phyloP scores from a whole-genome alignment of 2,113 vertebrate species.

The Nycticebus coucang region DNA sequence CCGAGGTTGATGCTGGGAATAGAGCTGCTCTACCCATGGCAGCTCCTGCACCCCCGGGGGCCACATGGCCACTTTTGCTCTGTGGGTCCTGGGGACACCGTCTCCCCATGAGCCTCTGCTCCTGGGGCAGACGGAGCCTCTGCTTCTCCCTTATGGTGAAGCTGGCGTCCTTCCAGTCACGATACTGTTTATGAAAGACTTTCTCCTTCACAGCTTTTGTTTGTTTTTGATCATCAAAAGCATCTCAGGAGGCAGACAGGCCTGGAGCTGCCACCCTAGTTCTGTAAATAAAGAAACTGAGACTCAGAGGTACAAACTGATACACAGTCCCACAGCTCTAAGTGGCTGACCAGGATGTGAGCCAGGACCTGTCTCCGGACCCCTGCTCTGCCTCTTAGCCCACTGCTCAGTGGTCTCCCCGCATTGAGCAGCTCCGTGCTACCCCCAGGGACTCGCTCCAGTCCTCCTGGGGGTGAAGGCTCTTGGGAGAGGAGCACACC shows the following conservation, averaged over 20 bases:
- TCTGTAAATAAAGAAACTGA: neutral
- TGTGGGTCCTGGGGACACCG: neutral
- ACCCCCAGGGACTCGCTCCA: too few relatives aligned
- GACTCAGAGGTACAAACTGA: neutral
- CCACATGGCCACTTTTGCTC: fast-evolving
- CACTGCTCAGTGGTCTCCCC: fast-evolving
- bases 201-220: neutral
- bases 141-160: fast-evolving
- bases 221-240: neutral
- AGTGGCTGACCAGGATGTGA: neutral
- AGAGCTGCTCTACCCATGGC: fast-evolving
- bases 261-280: neutral
- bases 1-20: fast-evolving
- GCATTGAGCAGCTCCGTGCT: too few relatives aligned
- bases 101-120: too few relatives aligned
- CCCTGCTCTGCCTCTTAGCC: fast-evolving
- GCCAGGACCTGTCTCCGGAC: neutral
- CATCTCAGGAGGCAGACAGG: neutral
- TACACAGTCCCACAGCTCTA: fast-evolving
- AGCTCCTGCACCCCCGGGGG: fast-evolving
- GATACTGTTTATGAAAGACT: neutral
- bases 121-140: fast-evolving
- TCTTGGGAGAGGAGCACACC: neutral
- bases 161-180: fast-evolving
- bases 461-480: too few relatives aligned